Evolutionary conservation across 2,113 vertebrate species (phyloP).

Genomic region (Bucco capensis): DNA sequence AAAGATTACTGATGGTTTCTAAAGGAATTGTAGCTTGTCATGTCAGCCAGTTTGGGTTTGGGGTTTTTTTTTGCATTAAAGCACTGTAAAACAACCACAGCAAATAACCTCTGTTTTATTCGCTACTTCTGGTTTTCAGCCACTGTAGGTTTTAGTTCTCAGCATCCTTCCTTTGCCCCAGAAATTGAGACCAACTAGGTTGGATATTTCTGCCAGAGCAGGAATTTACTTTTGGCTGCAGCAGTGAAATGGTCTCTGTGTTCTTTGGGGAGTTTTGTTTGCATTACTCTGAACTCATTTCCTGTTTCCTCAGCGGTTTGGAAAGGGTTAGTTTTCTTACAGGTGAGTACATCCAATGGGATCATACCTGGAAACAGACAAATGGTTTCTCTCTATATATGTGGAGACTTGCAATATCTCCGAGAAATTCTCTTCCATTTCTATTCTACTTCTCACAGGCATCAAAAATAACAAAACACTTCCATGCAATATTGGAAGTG

Average conservation of each 20-base stretch:
- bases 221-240: neutral
- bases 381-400: neutral
- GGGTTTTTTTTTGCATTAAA: neutral
- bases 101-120: neutral
- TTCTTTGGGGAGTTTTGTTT: neutral
- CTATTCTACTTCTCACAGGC: neutral
- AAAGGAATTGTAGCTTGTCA: no score
- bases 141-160: neutral
- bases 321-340: neutral
- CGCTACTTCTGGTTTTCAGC: neutral
- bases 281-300: neutral
- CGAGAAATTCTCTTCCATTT: neutral
- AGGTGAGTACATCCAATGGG: neutral
- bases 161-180: neutral
- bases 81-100: neutral
- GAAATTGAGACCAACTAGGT: neutral
- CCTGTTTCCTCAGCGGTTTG: neutral
- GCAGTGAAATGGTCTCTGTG: neutral
- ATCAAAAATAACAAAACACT: neutral
- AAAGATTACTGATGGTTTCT: no score
- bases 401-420: neutral
- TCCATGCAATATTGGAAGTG: neutral
- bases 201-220: neutral
- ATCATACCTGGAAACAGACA: neutral
- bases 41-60: no score